Evolutionary conservation across 2,797 vertebrate species (phyloP), one percentile per base, ranked within the genome.

Genomic region (Pseudomugil gertrudae): DNA sequence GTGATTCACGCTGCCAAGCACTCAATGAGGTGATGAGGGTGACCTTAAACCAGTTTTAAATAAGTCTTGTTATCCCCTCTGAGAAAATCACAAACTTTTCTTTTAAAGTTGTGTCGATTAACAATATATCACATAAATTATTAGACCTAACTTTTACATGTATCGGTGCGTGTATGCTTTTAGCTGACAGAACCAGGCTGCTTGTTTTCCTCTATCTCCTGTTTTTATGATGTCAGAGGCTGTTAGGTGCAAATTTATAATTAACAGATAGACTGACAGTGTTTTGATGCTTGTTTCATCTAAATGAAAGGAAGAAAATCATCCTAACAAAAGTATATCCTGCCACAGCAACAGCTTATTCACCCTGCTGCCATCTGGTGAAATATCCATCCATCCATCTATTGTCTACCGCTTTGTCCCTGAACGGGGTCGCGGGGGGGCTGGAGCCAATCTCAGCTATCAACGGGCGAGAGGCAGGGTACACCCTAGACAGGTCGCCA

Each of bases 1-100:
- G 43, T 65, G 57, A 65, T 69, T 59, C 17, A 21, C 27, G 32
- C 66, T 60, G 76, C 63, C 68, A 83, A 60, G 61, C 53, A 51
- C 30, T 17, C 30, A 13, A 6, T 78, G 51, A 36, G 9, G 57
- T 33, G 38, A 32, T 59, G 52, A 72, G 13, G 36, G 48, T 21
- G 66, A 11, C 30, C 27, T 61, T 54, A 63, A 59, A 54, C 15
- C 32, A 32, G 62, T 35, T 29, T 8, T 7, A 15, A 26, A 38
- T 40, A 43, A 40, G 19, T 43, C 36, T 51, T 14, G 13, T 26
- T 10, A 40, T 21, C 7, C 3, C 7, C 1, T 27, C 24, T 21
- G 35, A 13, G 21, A 56, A 38, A 38, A 57, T 57, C 21, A 9
- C 3, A 35, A 24, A 36, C 32, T 24, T 24, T 40, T 15, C 11